These are phyloP conservation scores for Microhierax caerulescens DNA, from an alignment of 2,797 vertebrate species.

Conservation along the genomic window DNA sequence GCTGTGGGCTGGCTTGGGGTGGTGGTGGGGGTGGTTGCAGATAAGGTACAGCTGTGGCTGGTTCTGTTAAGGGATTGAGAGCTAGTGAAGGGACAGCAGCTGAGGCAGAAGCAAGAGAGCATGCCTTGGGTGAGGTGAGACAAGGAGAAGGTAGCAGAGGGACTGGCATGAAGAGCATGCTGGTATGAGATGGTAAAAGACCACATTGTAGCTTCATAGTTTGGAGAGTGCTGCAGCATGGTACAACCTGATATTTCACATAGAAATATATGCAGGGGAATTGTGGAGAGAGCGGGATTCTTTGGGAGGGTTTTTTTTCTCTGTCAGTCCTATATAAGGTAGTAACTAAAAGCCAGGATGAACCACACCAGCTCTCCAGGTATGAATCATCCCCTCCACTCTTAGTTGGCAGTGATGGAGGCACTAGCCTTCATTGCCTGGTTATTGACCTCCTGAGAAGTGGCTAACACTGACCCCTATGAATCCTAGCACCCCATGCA, in stretches of 20 bases:
- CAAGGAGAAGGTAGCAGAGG: no score
- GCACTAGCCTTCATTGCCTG: neutral
- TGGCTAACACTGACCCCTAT: rapidly evolving
- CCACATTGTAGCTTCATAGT: no score
- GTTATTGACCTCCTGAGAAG: neutral
- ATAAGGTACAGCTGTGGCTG: no score
- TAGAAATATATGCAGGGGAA: neutral
- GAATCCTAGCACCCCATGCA: neutral
- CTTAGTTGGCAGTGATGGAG: neutral
- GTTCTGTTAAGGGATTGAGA: no score
- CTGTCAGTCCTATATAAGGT: neutral
- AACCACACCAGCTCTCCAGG: neutral
- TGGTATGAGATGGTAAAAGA: no score
- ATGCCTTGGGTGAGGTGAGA: no score
- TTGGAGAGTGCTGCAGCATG: no score
- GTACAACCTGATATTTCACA: neutral
- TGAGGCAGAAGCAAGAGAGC: no score
- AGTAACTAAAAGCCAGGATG: neutral
- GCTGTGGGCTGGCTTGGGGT: no score
- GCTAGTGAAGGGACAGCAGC: no score
- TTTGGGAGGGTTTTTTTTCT: neutral
- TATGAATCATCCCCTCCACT: neutral
- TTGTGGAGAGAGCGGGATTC: neutral
- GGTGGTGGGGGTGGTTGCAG: no score
- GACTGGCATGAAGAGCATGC: no score